A percentile compares a stretch with the other conserved stretches of the same genome.
phyloP scores from a whole-genome alignment of 2,888 invertebrate species.

The Zaprionus obscuricornis region DNA sequence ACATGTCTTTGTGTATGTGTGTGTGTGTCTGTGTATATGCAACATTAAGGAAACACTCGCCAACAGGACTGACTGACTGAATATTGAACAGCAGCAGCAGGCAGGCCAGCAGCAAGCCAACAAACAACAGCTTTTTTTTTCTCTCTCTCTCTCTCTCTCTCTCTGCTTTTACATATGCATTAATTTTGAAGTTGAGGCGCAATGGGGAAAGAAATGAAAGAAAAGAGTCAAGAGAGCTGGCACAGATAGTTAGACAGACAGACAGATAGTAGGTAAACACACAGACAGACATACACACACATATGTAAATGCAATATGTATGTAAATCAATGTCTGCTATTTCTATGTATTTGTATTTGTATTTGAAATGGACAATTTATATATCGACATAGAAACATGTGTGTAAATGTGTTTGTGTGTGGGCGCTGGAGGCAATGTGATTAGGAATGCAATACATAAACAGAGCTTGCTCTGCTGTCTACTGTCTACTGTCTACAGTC shows the following conservation, averaged over 20 bases:
- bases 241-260: slow-evolving; percentile 7
- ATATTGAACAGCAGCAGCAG: slow-evolving; percentile 47
- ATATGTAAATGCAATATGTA: slow-evolving; percentile 33
- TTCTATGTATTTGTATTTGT: slow-evolving; percentile 1
- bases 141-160: too few species aligned
- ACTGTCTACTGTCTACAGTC: too few species aligned
- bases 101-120: too few species aligned
- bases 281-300: too few species aligned
- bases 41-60: slow-evolving; percentile 57
- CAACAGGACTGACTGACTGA: slow-evolving; percentile 75
- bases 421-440: slow-evolving; percentile 59
- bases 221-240: neutral
- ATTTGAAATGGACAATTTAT: slow-evolving; percentile 10
- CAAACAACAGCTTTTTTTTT: slow-evolving; percentile 13
- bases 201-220: neutral
- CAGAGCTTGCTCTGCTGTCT: too few species aligned
- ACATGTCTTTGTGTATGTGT: neutral
- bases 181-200: neutral
- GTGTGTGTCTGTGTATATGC: slow-evolving; percentile 6
- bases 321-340: slow-evolving; percentile 7
- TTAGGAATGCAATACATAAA: slow-evolving; percentile 59
- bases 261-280: slow-evolving; percentile 23
- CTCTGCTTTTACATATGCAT: slow-evolving; percentile 39
- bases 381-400: neutral
- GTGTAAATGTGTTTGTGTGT: slow-evolving; percentile 26